Percentiles rank a stretch among this genome's conserved stretches.
These are phyloP conservation scores for Turdus rufiventris DNA, from an alignment of 2,113 vertebrate genomes.

Conservation along the genomic window DNA sequence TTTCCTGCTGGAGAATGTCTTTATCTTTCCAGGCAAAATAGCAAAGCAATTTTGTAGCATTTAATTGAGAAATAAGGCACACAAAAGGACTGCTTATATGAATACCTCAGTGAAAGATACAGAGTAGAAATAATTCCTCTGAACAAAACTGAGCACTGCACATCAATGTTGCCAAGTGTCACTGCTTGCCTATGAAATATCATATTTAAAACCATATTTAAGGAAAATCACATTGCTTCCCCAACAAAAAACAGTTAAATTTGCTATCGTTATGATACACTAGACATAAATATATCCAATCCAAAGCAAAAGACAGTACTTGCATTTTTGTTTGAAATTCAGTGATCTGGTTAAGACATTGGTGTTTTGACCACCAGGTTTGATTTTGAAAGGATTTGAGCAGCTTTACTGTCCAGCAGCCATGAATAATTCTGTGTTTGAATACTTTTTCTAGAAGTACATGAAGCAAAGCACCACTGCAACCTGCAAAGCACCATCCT, in stretches of 20 bases:
- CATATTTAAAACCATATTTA: neutral
- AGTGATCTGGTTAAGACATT: neutral
- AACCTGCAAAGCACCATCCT: neutral
- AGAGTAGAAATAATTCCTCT: neutral
- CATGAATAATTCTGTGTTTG: neutral
- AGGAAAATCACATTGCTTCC: neutral
- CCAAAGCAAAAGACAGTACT: neutral
- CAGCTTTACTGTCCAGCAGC: conserved; percentile 3
- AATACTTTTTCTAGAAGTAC: neutral
- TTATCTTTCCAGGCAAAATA: conserved; percentile 24
- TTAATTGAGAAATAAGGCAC: conserved; percentile 22
- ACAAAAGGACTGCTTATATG: neutral
- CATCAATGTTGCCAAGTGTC: neutral
- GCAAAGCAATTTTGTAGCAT: neutral
- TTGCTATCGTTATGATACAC: neutral
- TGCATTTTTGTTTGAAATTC: neutral
- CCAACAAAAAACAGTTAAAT: neutral
- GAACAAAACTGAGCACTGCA: neutral
- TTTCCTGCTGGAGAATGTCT: neutral
- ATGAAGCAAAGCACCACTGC: neutral
- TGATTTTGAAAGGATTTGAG: conserved; percentile 32
- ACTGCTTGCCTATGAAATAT: neutral
- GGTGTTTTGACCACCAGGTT: neutral
- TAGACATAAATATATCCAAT: neutral
- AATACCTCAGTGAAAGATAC: neutral